Percentiles rank a stretch among this genome's conserved stretches.
phyloP scores from a whole-genome alignment of 1,140 invertebrate species.

The Drosophila subobscura region DNA sequence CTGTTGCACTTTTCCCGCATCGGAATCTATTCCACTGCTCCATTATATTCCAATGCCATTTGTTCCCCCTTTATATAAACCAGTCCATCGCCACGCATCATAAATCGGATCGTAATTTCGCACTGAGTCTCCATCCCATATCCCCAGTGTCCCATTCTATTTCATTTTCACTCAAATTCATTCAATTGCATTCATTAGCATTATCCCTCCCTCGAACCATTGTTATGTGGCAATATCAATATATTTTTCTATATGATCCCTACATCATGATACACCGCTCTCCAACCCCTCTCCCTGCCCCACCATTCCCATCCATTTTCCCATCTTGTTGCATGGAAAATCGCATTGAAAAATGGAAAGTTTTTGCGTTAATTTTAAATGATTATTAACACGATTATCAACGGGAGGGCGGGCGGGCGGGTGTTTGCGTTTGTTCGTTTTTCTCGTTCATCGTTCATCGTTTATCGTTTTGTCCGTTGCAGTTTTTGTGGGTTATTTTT shows the following conservation, averaged over 20 bases:
- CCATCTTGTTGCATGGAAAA: constrained; percentile 19
- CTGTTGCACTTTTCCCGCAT: background rate
- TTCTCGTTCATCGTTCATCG: too few relatives aligned
- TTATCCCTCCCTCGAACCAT: constrained; percentile 16
- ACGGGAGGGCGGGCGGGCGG: too few relatives aligned
- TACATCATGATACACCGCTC: too few relatives aligned
- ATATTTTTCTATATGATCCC: too few relatives aligned
- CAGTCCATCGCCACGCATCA: too few relatives aligned
- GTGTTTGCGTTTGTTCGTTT: constrained; percentile 22
- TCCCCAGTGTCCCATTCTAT: background rate
- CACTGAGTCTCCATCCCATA: too few relatives aligned
- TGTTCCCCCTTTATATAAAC: too few relatives aligned
- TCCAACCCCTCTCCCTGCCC: background rate
- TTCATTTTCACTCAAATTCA: constrained; percentile 30
- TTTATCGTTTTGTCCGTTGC: constrained; percentile 22
- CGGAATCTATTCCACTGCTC: constrained; percentile 22
- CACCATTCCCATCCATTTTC: background rate
- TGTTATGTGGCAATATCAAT: constrained; percentile 27
- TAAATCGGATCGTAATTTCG: too few relatives aligned
- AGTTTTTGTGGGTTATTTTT: constrained; percentile 12
- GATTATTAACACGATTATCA: constrained; percentile 55
- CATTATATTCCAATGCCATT: background rate
- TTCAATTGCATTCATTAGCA: constrained; percentile 49
- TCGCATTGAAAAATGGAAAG: constrained; percentile 45
- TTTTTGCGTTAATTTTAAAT: constrained; percentile 49